These are phyloP conservation scores for Hipparchia sbordonii DNA, from an alignment of 2,888 invertebrate species.

Conservation along the genomic window DNA sequence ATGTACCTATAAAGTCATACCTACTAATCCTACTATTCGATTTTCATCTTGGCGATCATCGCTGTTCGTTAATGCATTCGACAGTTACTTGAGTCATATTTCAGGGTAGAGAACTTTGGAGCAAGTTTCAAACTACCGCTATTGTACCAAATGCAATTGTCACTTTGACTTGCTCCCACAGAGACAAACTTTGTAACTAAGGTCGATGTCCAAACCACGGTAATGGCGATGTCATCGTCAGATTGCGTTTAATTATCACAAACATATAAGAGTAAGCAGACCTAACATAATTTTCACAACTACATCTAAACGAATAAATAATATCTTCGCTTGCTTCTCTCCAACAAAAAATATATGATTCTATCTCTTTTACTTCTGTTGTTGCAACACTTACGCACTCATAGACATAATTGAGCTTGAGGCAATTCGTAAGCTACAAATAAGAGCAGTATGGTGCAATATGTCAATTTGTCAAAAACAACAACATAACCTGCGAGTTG, in stretches of 20 bases:
- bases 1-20: not conserved
- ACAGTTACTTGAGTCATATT: conserved; percentile 15
- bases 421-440: too few relatives aligned
- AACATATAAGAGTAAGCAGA: too few relatives aligned
- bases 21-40: not conserved
- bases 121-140: conserved; percentile 32
- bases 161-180: conserved; percentile 24
- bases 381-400: too few relatives aligned
- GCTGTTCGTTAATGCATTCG: not conserved
- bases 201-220: conserved; percentile 15
- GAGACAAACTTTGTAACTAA: conserved; percentile 34
- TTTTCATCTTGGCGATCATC: not conserved
- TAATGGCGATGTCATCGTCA: conserved; percentile 17
- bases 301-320: too few relatives aligned
- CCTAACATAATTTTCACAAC: too few relatives aligned
- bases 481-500: too few relatives aligned
- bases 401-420: too few relatives aligned
- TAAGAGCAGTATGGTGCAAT: too few relatives aligned
- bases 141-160: conserved; percentile 33
- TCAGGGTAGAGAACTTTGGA: conserved; percentile 23
- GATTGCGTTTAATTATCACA: not conserved
- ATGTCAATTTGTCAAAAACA: too few relatives aligned
- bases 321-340: too few relatives aligned
- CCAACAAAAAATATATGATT: too few relatives aligned
- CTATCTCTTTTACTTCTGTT: too few relatives aligned